phyloP scores from a whole-genome alignment of 92 coral and sea anemone species.

The Zoanthus sansibaricus region DNA sequence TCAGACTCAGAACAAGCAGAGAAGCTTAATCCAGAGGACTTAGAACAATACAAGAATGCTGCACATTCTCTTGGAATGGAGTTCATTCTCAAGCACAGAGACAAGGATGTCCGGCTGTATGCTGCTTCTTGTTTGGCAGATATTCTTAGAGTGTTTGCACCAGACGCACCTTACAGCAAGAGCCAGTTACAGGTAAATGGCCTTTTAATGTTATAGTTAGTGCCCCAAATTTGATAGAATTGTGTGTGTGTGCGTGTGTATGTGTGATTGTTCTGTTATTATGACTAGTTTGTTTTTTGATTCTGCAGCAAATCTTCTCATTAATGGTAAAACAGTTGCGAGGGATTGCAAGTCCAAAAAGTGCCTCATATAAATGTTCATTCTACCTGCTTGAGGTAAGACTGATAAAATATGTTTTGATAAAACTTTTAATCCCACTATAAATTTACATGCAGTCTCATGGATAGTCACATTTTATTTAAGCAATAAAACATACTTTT shows the following conservation, averaged over 20 bases:
- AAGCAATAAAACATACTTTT: no score
- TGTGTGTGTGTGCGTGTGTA: neutral
- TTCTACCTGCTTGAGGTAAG: constrained; percentile 89
- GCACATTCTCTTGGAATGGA: constrained; percentile 75
- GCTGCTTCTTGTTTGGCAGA: constrained; percentile 93
- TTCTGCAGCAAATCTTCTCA: constrained; percentile 74
- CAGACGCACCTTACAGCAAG: constrained; percentile 84
- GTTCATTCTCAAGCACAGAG: constrained; percentile 85
- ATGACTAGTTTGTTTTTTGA: constrained; percentile 5
- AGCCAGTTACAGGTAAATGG: constrained; percentile 68
- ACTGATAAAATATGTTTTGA: neutral
- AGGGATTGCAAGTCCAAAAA: constrained; percentile 83
- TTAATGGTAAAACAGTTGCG: constrained; percentile 81
- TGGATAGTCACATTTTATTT: no score
- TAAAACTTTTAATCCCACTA: no score
- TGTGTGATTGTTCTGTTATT: neutral
- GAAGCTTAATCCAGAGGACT: constrained; percentile 8
- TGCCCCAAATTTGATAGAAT: neutral
- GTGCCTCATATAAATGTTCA: constrained; percentile 72
- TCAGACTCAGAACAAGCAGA: constrained; percentile 81
- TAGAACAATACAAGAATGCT: constrained; percentile 52
- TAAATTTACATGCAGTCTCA: no score
- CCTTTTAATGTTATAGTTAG: neutral
- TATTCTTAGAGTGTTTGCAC: constrained; percentile 88
- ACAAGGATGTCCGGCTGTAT: constrained; percentile 83